phyloP scores from a whole-genome alignment of 2,888 invertebrate species.

The Andrena hattorfiana region DNA sequence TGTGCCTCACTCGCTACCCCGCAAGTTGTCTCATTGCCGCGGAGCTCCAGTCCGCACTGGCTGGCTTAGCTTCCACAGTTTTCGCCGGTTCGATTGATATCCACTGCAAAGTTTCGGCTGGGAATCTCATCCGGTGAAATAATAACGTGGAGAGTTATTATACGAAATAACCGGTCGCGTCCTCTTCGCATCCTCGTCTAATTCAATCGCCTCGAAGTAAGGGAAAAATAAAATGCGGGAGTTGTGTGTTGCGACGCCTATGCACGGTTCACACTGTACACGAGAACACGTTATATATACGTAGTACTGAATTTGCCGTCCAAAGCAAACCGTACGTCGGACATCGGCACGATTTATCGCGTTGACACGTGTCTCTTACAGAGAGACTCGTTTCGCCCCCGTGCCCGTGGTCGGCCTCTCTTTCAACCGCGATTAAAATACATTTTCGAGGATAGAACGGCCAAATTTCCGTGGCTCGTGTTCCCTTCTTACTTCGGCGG shows the following conservation, averaged over 20 bases:
- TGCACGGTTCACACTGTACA: slow-evolving; percentile 42
- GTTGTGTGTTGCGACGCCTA: slow-evolving; percentile 26
- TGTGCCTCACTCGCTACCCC: slow-evolving; percentile 47
- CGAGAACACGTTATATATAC: slow-evolving; percentile 45
- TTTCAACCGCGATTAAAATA: slow-evolving; percentile 73
- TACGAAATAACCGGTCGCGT: neutral
- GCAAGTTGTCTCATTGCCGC: slow-evolving; percentile 54
- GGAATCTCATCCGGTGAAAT: neutral
- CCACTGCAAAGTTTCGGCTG: neutral
- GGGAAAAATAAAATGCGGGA: neutral
- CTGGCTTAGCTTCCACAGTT: no score
- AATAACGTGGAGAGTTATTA: neutral
- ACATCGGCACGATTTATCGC: slow-evolving; percentile 84
- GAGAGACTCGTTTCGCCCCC: slow-evolving; percentile 48
- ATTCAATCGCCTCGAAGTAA: neutral
- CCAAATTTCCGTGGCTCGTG: slow-evolving; percentile 62
- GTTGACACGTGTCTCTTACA: slow-evolving; percentile 80
- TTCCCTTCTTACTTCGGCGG: slow-evolving; percentile 39
- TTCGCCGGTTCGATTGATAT: neutral
- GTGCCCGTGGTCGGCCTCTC: slow-evolving; percentile 52
- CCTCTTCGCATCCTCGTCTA: neutral
- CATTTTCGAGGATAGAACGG: slow-evolving; percentile 67
- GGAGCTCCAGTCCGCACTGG: neutral
- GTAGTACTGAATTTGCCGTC: slow-evolving; percentile 69
- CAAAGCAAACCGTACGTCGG: slow-evolving; percentile 82